These are phyloP conservation scores for Drosophila subquinaria DNA, from an alignment of 2,888 invertebrate genomes.

Conservation along the genomic window DNA sequence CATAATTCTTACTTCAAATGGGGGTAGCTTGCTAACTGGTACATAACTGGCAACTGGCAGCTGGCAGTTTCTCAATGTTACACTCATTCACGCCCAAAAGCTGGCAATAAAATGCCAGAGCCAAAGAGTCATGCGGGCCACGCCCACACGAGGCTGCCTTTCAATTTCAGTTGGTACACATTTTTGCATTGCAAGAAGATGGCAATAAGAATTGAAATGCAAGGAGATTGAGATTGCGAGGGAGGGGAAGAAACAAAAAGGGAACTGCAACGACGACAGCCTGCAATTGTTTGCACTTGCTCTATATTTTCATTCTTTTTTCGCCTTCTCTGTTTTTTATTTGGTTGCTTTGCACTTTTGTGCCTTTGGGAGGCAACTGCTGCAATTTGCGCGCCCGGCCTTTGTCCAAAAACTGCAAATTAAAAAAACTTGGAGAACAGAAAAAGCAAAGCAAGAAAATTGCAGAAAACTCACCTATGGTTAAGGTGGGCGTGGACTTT, in stretches of 20 bases:
- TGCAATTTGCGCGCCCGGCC: constrained; percentile 60
- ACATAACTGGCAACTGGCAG: constrained; percentile 28
- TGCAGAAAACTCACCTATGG: constrained; percentile 31
- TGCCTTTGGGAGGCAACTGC: constrained; percentile 45
- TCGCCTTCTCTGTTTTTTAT: not conserved
- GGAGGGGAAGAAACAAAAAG: not conserved
- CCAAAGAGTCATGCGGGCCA: constrained; percentile 43
- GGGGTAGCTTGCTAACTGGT: constrained; percentile 3
- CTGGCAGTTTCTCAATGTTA: constrained; percentile 51
- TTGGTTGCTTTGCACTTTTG: constrained; percentile 33
- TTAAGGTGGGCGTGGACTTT: not conserved
- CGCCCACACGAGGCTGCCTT: constrained; percentile 60
- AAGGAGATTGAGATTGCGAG: not conserved
- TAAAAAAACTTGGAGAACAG: constrained; percentile 6
- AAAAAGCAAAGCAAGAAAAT: constrained; percentile 30
- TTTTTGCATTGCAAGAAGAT: constrained; percentile 60
- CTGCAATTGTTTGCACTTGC: constrained; percentile 70
- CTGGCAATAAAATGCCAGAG: constrained; percentile 51
- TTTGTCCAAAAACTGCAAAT: constrained; percentile 36
- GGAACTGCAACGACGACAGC: constrained; percentile 32
- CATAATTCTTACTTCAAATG: constrained; percentile 57
- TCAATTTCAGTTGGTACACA: constrained; percentile 63
- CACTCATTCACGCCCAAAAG: constrained; percentile 60
- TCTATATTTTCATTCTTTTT: constrained; percentile 31
- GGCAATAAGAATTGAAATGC: constrained; percentile 34